A percentile compares a stretch with the other conserved stretches of the same genome.
Conservation (phyloP, 2,888 invertebrate genomes). For the Serrognathus titanus region DNA sequence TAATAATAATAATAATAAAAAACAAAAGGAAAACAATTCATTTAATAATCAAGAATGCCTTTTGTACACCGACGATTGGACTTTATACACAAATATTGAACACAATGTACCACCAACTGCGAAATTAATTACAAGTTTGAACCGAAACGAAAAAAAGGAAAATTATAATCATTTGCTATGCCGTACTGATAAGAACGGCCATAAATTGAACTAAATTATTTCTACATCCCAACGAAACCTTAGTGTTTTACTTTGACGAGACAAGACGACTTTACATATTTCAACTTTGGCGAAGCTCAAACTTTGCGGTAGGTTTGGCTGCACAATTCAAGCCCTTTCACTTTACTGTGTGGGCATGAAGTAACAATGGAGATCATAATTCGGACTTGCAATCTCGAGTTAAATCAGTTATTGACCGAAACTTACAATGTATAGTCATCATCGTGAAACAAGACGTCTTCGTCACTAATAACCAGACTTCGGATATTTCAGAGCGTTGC, state of each 20-base stretch:
- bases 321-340: not conserved
- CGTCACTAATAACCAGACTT: too few species aligned
- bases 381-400: too few species aligned
- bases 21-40: not conserved
- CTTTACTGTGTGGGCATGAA: too few species aligned
- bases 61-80: not conserved
- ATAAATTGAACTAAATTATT: not conserved
- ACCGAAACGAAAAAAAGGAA: not conserved
- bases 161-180: not conserved
- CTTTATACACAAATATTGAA: slow-evolving; percentile 6
- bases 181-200: not conserved
- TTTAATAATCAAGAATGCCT: not conserved
- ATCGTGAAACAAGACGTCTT: too few species aligned
- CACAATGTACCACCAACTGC: slow-evolving; percentile 3
- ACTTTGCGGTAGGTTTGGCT: not conserved
- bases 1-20: not conserved
- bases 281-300: slow-evolving; percentile 2
- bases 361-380: too few species aligned
- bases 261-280: not conserved
- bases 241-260: not conserved
- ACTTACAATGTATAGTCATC: too few species aligned
- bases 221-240: not conserved
- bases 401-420: too few species aligned
- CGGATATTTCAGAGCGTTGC: too few species aligned
- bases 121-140: not conserved